Base-by-base conservation (phyloP, 1,140 invertebrate genomes). In the Aphis craccivora region DNA sequence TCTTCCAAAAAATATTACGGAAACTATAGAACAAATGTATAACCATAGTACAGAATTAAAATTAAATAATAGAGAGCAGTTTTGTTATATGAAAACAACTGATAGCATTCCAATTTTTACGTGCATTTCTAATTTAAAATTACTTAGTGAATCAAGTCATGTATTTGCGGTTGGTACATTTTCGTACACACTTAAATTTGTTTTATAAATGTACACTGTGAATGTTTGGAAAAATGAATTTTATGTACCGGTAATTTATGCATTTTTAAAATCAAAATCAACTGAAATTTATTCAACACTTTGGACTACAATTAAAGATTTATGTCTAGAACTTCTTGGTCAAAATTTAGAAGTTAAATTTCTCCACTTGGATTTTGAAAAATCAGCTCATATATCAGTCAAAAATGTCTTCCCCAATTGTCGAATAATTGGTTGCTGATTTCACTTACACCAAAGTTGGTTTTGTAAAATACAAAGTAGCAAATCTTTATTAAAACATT, bases 201-300 rank as follows among this genome's bases (percentile, higher is more conserved):
- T 81, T 9, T 81, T 81, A 35, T 11, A n/a, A 81, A 81, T 81
- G 14, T 81, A 81, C 67, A 81, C n/a, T 81, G 67, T 35, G 30
- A n/a, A 30, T 81, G 67, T 81, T 81, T 81, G 67, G 67, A 81
- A 81, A 35, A 76, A 76, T 76, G n/a, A 76, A 76, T 76, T 76
- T 76, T 35, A 76, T 76, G 67, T 35, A 76, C 67, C 67, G 14
- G 67, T 76, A 76, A 76, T 76, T 76, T 76, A 76, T 76, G 67
- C 67, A 76, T 76, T 76, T 76, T 76, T 76, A 76, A 76, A 76
- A 76, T 76, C 67, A 76, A 76, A 76, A 35, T 76, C 67, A 76
- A 76, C n/a, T 35, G 67, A 76, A 76, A 76, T 76, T 9, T 76
- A 76, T 76, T 76, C 67, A 35, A 76, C 67, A 76, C 35, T 76